phyloP scores from a whole-genome alignment of 2,113 vertebrate genomes.

The Catagonus wagneri region DNA sequence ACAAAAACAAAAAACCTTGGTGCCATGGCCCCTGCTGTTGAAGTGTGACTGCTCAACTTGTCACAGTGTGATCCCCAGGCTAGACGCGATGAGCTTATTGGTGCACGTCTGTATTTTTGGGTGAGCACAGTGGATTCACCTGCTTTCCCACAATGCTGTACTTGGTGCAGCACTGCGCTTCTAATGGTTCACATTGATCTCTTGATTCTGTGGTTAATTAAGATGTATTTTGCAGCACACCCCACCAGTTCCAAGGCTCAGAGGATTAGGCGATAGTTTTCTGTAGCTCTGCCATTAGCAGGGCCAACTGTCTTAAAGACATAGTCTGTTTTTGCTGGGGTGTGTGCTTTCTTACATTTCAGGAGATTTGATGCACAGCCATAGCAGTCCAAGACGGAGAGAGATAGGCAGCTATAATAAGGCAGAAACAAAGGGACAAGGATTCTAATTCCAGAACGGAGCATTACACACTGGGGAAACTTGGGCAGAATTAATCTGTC shows the following conservation, averaged over 20 bases:
- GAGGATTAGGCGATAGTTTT: conserved; percentile 68
- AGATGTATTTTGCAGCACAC: conserved; percentile 79
- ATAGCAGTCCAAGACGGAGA: neutral
- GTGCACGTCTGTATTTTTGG: neutral
- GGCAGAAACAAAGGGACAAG: neutral
- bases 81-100: neutral
- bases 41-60: neutral
- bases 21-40: neutral
- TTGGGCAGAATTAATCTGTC: neutral
- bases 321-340: neutral
- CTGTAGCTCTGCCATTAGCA: conserved; percentile 59
- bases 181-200: conserved; percentile 75
- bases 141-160: neutral
- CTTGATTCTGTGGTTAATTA: conserved; percentile 82
- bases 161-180: conserved; percentile 21
- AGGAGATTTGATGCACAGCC: neutral
- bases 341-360: conserved; percentile 19
- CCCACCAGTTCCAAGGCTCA: conserved; percentile 61
- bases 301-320: conserved; percentile 51
- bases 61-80: neutral
- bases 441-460: neutral
- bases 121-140: neutral
- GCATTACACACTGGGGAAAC: neutral
- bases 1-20: too few species aligned
- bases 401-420: neutral